Conservation (phyloP, 2,797 vertebrate genomes). For the Acomys russatus region DNA sequence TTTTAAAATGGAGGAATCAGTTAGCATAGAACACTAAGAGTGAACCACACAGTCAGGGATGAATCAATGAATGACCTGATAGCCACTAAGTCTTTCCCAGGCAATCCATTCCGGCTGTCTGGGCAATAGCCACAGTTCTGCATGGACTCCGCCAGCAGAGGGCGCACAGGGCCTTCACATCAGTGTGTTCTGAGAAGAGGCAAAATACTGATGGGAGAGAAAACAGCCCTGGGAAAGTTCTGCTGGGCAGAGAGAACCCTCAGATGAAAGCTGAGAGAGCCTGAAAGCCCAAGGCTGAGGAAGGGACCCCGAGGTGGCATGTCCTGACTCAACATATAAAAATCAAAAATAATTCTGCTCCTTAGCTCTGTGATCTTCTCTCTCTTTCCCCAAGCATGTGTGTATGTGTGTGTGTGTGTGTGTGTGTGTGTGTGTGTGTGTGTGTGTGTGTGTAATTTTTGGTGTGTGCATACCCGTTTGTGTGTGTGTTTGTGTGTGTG, state of each 20-base stretch:
- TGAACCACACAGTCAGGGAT: fast-evolving
- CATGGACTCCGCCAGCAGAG: conserved; percentile 73
- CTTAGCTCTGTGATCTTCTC: background rate
- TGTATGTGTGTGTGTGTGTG: background rate
- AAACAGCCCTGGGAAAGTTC: background rate
- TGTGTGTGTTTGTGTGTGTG: background rate
- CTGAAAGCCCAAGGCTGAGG: background rate
- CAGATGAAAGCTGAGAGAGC: background rate
- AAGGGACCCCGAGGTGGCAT: background rate
- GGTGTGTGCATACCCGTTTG: background rate
- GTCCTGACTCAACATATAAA: no score
- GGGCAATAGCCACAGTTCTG: background rate
- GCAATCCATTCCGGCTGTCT: fast-evolving
- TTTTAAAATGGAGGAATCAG: no score
- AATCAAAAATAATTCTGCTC: background rate
- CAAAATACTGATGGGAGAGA: fast-evolving
- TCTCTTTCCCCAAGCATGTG: background rate
- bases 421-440: background rate
- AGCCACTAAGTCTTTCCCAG: fast-evolving
- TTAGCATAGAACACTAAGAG: no score
- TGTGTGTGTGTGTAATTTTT: background rate
- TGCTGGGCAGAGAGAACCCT: background rate
- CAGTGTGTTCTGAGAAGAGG: background rate
- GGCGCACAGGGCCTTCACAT: conserved; percentile 77
- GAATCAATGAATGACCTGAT: background rate